Conservation (phyloP, 2,797 vertebrate genomes). For the Simalia tracyae region DNA sequence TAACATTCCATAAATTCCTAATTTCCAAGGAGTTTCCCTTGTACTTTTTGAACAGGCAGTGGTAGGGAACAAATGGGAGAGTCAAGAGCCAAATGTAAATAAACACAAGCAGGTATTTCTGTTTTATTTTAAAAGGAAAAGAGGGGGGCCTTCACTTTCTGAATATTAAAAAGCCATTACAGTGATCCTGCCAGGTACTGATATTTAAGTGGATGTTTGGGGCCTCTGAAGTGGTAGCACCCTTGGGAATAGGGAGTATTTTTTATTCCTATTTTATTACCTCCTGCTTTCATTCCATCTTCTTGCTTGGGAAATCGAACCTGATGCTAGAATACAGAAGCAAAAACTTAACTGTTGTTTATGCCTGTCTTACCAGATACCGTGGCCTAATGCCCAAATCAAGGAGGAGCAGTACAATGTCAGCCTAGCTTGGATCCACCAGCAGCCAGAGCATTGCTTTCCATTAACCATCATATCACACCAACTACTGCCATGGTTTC, state of each 20-base stretch:
- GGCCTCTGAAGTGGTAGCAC: not conserved
- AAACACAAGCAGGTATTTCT: not conserved
- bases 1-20: not conserved
- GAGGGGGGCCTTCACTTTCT: not conserved
- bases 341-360: not conserved
- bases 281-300: not conserved
- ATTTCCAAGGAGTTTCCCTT: not conserved
- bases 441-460: not conserved
- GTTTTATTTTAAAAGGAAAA: not conserved
- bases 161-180: not conserved
- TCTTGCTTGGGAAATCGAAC: not conserved
- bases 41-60: not conserved
- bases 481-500: not conserved
- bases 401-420: not conserved
- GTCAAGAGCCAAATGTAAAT: not conserved
- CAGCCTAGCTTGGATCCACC: not conserved
- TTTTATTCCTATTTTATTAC: not conserved
- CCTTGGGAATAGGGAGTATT: not conserved
- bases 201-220: not conserved
- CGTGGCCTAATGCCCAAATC: too few species aligned
- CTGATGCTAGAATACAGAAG: not conserved
- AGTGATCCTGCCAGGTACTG: not conserved
- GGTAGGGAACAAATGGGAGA: too few species aligned
- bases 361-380: not conserved
- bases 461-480: not conserved